Evolutionary conservation across 2,888 invertebrate species (phyloP), one percentile per base, ranked within the genome.

Genomic region (Lacanobia wlatinum): DNA sequence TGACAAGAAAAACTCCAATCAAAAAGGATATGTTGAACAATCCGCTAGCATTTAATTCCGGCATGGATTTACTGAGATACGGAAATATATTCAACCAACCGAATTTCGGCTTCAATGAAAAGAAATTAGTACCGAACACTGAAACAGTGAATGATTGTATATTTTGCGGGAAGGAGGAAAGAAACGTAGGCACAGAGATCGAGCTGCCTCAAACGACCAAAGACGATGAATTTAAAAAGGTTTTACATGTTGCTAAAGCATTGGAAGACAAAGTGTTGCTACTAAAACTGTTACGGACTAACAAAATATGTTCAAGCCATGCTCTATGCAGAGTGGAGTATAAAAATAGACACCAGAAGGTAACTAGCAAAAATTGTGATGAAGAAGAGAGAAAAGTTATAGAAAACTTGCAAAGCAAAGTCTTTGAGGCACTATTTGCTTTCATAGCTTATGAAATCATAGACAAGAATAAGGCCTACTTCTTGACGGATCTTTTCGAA

Each of bases 1-100:
- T 79, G 16, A 79, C 77, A 8, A 66, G 81, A 16, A 78, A 80
- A 58, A 43, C 60, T n/a, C 79, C 79, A 0, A 53, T 80, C 0
- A 73, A 64, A 16, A 82, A 55, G 14, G 82, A 73, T 7, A 68
- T 82, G 28, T 23, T 40, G 9, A 64, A 38, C 9, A 63, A 78
- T 2, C 52, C 50, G 6, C 7, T 61, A 0, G 70, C 55, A 7
- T 80, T 80, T 28, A 28, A 74, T 48, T 62, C 74, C 1, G 64
- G 79, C 0, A 73, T 78, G 43, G 46, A 73, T 21, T 16, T 78
- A 8, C 23, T 78, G 4, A 53, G 64, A 50, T 74, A 62, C 10
- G 80, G 52, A 0, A 63, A 6, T 14, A 9, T 52, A 18, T 73
- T 69, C 8, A n/a, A 56, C n/a, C 59, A 75, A 43, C 2, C 64